Percentiles rank a stretch among this genome's conserved stretches.
Evolutionary conservation across 92 coral and sea anemone genomes (phyloP).

Genomic region (Zoanthus sansibaricus): DNA sequence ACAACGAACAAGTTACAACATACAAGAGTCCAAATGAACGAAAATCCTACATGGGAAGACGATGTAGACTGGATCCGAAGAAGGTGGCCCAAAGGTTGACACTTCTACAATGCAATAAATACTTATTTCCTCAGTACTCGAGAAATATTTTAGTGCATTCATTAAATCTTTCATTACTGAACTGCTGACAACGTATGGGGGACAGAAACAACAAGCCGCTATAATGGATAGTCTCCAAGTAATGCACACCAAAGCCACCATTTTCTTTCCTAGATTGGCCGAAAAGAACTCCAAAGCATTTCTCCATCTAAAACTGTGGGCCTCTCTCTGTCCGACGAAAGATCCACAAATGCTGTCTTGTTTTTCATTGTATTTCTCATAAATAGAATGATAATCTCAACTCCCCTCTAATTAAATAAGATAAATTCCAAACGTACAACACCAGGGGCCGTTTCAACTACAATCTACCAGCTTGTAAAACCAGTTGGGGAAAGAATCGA

Average conservation of each 20-base stretch:
- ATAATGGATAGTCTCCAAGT: not conserved
- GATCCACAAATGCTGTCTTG: not conserved
- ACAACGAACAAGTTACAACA: no score
- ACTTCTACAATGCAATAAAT: not conserved
- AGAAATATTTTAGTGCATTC: not conserved
- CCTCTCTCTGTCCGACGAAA: constrained; percentile 4
- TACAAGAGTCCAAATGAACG: no score
- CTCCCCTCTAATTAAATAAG: not conserved
- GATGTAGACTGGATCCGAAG: not conserved
- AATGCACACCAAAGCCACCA: not conserved
- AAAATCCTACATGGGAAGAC: not conserved
- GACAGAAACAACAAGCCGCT: not conserved
- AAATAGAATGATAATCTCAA: not conserved
- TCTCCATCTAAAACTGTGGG: not conserved
- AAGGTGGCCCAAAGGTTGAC: not conserved
- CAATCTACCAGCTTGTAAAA: not conserved
- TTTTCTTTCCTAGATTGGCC: not conserved
- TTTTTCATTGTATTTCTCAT: not conserved
- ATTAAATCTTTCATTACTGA: not conserved
- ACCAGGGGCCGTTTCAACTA: not conserved
- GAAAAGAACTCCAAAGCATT: not conserved
- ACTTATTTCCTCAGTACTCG: not conserved
- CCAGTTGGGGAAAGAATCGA: no score
- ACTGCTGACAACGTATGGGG: not conserved
- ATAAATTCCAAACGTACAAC: not conserved